Percentiles rank a stretch among this genome's conserved stretches.
Evolutionary conservation across 1,140 invertebrate genomes (phyloP).

Genomic region (Drosophila suzukii): DNA sequence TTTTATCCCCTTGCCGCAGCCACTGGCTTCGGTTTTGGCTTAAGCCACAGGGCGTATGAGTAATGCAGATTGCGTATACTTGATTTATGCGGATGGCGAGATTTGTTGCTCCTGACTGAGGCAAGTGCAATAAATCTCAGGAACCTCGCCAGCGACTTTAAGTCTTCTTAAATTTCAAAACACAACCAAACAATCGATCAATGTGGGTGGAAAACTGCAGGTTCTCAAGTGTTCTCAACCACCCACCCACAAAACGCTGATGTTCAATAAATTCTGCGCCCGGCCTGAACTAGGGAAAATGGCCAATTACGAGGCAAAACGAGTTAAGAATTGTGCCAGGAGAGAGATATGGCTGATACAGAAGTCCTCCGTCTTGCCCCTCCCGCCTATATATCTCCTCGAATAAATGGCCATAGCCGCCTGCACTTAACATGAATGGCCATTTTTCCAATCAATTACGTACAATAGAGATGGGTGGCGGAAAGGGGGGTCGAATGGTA

Average conservation of each 20-base stretch:
- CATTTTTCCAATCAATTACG: slow-evolving; percentile 80
- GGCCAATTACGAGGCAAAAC: slow-evolving; percentile 80
- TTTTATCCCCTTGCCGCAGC: slow-evolving; percentile 53
- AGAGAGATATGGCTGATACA: slow-evolving; percentile 26
- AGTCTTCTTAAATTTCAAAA: slow-evolving; percentile 45
- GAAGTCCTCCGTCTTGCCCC: slow-evolving; percentile 1
- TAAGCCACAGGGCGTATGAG: slow-evolving; percentile 60
- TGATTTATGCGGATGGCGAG: slow-evolving; percentile 33
- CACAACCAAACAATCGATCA: slow-evolving; percentile 56
- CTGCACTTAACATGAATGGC: slow-evolving; percentile 76
- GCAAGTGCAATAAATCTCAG: slow-evolving; percentile 32
- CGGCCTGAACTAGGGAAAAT: slow-evolving; percentile 62
- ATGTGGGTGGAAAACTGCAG: slow-evolving; percentile 18
- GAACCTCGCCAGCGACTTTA: slow-evolving; percentile 22
- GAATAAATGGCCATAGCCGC: slow-evolving; percentile 48
- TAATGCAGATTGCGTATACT: slow-evolving; percentile 50
- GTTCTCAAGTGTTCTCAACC: not conserved
- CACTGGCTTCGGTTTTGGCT: slow-evolving; percentile 33
- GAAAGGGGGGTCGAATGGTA: not conserved
- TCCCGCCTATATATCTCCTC: slow-evolving; percentile 19
- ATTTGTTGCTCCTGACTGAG: slow-evolving; percentile 9
- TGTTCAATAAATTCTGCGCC: slow-evolving; percentile 73
- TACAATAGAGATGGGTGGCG: slow-evolving; percentile 6
- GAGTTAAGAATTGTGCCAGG: slow-evolving; percentile 70
- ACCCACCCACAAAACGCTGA: slow-evolving; percentile 43